phyloP scores from a whole-genome alignment of 2,888 invertebrate genomes.

The Caenorhabditis macrosperma region DNA sequence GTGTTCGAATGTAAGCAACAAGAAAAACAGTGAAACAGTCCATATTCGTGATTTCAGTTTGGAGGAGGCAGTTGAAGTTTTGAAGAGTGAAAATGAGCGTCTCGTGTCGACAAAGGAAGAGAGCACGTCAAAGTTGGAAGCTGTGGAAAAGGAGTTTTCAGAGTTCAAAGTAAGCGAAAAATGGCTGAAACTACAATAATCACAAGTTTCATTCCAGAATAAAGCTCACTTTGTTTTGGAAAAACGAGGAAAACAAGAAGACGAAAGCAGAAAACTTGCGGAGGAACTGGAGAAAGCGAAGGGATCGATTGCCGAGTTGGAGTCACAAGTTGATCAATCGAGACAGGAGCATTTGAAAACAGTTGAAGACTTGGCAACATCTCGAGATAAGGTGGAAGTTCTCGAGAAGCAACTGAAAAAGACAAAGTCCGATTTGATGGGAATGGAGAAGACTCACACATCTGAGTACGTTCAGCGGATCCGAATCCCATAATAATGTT shows the following conservation, averaged over 20 bases:
- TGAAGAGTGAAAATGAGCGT: conserved; percentile 35
- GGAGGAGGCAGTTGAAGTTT: conserved; percentile 52
- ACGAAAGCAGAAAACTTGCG: conserved; percentile 19
- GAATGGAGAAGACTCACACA: conserved; percentile 21
- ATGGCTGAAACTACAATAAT: no score
- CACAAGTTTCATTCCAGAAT: no score
- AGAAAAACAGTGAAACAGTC: no score
- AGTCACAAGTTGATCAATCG: conserved; percentile 25
- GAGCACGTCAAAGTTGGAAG: conserved; percentile 9
- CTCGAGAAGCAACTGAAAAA: conserved; percentile 23
- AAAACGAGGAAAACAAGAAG: conserved; percentile 41
- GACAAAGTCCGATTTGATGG: conserved; percentile 9
- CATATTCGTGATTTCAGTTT: no score
- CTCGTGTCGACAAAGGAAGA: conserved; percentile 28
- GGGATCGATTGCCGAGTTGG: conserved; percentile 11
- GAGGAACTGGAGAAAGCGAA: conserved; percentile 38
- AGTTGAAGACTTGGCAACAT: conserved; percentile 25
- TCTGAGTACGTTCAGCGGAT: not conserved
- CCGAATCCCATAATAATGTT: not conserved
- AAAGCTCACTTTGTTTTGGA: conserved; percentile 57
- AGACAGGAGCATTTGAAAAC: conserved; percentile 39
- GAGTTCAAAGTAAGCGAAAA: conserved; percentile 47
- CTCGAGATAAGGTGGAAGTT: conserved; percentile 7
- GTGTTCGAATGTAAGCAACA: conserved; percentile 39
- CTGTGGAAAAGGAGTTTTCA: conserved; percentile 36